Percentiles rank a stretch among this genome's conserved stretches.
These are phyloP conservation scores for Temnopleurus reevesii DNA, from an alignment of 53 echinoderm and acorn worm genomes.

Conservation along the genomic window DNA sequence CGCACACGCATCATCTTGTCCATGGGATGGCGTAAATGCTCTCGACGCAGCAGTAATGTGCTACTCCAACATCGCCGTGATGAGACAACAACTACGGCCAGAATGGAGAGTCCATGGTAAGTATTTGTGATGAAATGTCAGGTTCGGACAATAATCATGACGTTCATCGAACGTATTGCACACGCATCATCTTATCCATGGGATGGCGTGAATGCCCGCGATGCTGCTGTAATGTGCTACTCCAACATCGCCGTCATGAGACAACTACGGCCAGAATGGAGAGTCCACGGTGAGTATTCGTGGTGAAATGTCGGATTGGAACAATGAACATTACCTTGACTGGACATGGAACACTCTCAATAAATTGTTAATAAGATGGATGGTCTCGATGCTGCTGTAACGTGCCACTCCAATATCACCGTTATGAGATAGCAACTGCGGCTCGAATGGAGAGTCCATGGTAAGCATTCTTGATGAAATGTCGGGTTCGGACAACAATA, in stretches of 20 bases:
- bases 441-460: conserved; percentile 75
- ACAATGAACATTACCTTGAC: no score
- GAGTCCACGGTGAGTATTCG: conserved; percentile 85
- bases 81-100: conserved; percentile 92
- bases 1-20: conserved; percentile 79
- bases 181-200: conserved; percentile 87
- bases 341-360: no score
- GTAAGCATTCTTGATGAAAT: no score
- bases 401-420: conserved; percentile 72
- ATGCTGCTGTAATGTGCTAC: conserved; percentile 91
- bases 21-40: conserved; percentile 89
- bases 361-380: no score
- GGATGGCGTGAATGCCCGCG: conserved; percentile 84
- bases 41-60: conserved; percentile 90
- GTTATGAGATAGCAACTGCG: conserved; percentile 81
- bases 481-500: no score
- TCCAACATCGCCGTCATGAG: conserved; percentile 77
- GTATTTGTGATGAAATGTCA: no score
- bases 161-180: conserved; percentile 73
- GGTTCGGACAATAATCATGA: no score
- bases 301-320: no score
- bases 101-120: conserved; percentile 85
- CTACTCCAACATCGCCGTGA: conserved; percentile 73
- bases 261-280: conserved; percentile 76
- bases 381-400: conserved; percentile 88